Evolutionary conservation across 1,140 invertebrate species (phyloP).

Genomic region (Dendrolimus punctatus): DNA sequence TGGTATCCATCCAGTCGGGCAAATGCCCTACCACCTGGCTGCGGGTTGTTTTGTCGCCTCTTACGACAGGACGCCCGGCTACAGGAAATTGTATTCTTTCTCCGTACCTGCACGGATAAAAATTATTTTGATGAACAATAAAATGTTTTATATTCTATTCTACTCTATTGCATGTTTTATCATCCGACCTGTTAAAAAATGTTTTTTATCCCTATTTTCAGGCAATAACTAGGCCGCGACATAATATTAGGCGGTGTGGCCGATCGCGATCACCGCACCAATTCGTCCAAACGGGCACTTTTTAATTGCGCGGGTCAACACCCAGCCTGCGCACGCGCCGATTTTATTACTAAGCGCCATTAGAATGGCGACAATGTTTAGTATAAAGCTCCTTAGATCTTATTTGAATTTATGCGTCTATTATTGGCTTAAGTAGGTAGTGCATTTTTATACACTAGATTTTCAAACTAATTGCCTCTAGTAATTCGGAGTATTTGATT

Average conservation of each 20-base stretch:
- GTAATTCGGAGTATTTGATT: too few species aligned
- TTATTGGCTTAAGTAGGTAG: constrained; percentile 2
- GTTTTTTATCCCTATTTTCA: constrained; percentile 37
- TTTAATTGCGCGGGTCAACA: constrained; percentile 57
- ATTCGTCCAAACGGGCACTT: constrained; percentile 57
- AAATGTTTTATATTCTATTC: too few species aligned
- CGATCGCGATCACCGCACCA: constrained; percentile 49
- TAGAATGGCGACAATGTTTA: constrained; percentile 10
- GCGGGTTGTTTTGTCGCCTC: too few species aligned
- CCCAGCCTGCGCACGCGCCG: constrained; percentile 32
- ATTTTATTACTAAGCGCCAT: constrained; percentile 26
- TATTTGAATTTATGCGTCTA: constrained; percentile 9
- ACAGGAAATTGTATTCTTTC: too few species aligned
- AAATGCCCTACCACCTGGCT: too few species aligned
- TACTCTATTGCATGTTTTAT: too few species aligned
- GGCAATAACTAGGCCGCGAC: constrained; percentile 55
- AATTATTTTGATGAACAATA: too few species aligned
- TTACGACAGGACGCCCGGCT: too few species aligned
- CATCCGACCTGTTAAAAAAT: constrained; percentile 4
- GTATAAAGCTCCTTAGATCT: background rate
- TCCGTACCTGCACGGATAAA: too few species aligned
- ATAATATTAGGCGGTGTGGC: constrained; percentile 45
- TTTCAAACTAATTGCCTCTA: too few species aligned
- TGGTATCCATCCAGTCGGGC: too few species aligned
- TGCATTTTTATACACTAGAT: background rate